phyloP scores from a whole-genome alignment of 2,888 invertebrate genomes.

The Sthenelais limicola region DNA sequence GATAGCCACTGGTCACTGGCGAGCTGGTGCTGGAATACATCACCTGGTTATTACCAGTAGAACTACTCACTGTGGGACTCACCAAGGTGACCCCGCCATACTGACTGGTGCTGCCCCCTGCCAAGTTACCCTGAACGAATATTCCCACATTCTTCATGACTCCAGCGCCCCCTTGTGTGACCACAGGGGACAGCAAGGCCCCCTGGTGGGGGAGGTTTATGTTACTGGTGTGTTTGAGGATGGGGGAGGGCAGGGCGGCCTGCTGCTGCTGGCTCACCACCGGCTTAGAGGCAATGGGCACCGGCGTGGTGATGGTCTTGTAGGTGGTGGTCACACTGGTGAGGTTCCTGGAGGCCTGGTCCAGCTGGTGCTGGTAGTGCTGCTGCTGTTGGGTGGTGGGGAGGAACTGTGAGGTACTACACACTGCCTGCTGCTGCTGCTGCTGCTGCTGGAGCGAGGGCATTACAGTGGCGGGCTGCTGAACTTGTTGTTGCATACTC shows the following conservation, averaged over 20 bases:
- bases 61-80: background rate
- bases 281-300: conserved; percentile 66
- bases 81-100: conserved; percentile 56
- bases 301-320: conserved; percentile 62
- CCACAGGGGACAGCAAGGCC: background rate
- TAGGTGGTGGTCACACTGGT: conserved; percentile 55
- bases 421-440: conserved; percentile 51
- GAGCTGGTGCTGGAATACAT: conserved; percentile 51
- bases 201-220: conserved; percentile 9
- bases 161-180: conserved; percentile 34
- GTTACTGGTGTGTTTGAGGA: background rate
- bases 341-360: background rate
- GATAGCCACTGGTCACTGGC: conserved; percentile 36
- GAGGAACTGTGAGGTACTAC: conserved; percentile 42
- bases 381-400: conserved; percentile 33
- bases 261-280: conserved; percentile 37
- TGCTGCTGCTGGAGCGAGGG: conserved; percentile 46
- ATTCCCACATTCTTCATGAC: conserved; percentile 52
- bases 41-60: conserved; percentile 43
- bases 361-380: conserved; percentile 53
- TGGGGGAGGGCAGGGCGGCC: background rate
- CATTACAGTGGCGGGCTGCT: background rate
- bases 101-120: conserved; percentile 19
- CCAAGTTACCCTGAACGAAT: conserved; percentile 18
- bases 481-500: background rate